Base-by-base conservation (phyloP, 2,797 vertebrate species). In the Acanthopagrus latus region DNA sequence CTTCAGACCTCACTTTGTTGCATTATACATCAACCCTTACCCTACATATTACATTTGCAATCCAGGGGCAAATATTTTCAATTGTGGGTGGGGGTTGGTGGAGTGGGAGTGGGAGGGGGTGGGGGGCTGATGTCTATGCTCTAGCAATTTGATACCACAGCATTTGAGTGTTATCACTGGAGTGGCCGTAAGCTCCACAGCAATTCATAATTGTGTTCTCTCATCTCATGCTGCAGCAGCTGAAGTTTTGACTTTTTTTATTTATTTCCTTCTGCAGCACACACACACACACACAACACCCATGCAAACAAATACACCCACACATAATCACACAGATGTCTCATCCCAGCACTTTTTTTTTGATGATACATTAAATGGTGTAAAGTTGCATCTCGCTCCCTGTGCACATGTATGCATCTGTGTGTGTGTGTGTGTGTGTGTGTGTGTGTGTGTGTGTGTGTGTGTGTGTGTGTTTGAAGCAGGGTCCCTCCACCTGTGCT, bases 331-430 rank as follows among this genome's bases (percentile, higher is more conserved):
- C 80, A 86, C 58, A 81, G 74, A 86, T 81, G 83, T 86, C 81
- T 89, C 92, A 91, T 86, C 86, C 76, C 50, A 90, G 89, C 88
- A 90, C 87, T 86, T 92, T 92, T 88, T 88, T 93, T 93, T 90
- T 93, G 87, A 94, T 94, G 92, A 94, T 94, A 88, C 90, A 90
- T 93, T 94, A 89, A 94, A 91, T 90, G 78, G 95, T 94, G 94
- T 95, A 94, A 94, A 95, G 96, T 96, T 94, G 92, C 91, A 93
- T 94, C 88, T 92, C 11, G 81, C 88, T 82, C 50, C 75, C 78
- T 90, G 85, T 94, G 93, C 83, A 73, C 86, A 66, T 29, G 55
- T 63, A 66, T 72, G 81, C 51, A 33, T 25, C 25, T 25, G 2
- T 29, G 29, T 29, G 29, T 29, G 29, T 74, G 56, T 82, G 69